Base-by-base conservation (phyloP, 2,888 invertebrate species). In the Synanthedon tipuliformis region DNA sequence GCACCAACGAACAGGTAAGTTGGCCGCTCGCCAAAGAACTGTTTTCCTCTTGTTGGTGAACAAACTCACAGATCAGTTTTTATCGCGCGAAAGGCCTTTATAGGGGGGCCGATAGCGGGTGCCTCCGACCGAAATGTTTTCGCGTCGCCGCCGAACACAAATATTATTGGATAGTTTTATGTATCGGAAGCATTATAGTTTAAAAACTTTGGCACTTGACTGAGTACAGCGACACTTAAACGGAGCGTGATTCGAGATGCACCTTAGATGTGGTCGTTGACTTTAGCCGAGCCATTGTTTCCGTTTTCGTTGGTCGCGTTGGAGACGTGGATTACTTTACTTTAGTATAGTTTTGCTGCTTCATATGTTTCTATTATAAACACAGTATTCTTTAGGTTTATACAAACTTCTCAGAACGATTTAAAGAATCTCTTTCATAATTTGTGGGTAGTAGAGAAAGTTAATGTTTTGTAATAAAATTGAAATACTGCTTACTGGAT, bases 21-120 rank as follows among this genome's bases (percentile, higher is more conserved):
- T 88, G 88, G 88, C 82, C 63, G 61, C 56, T 58, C 61, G 80
- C 88, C 88, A 88, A 82, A 73, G 79, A 83, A 77, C 78, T 88
- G 87, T 88, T 88, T 88, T 85, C 83, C 79, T 79, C 80, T 79
- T 81, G 81, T 80, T 78, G 80, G 74, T 73, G 73, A 79, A 78
- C 81, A 78, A 80, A 83, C 85, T 83, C 82, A 79, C 86, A 84
- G 86, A 88, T 88, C 87, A 84, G 85, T 87, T 87, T 87, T 87
- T 88, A 88, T 88, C 86, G 81, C 81, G 81, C 80, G 79, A 81
- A 81, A 85, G 82, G 85, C 86, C 85, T 88, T 88, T 88, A 88
- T 86, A 76, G 84, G 34, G 73, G 79, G 73, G 77, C 81, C 81
- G 82, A 82, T 81, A 80, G 78, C 74, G 74, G 73, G 73, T 68